Evolutionary conservation across 64 coral and sea anemone genomes (phyloP).

Genomic region (Dendronephthya gigantea): DNA sequence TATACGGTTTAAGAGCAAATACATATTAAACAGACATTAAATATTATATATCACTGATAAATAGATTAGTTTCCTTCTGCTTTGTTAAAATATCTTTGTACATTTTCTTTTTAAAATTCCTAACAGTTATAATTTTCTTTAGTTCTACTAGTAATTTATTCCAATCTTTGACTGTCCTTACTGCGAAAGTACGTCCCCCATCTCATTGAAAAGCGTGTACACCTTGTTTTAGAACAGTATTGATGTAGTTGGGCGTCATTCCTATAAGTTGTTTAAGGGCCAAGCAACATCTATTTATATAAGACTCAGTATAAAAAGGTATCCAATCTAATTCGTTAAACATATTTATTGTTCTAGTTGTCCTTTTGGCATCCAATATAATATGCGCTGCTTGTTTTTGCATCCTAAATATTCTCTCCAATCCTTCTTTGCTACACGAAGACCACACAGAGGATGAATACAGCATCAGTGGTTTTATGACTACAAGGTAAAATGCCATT

Average conservation of each 20-base stretch:
- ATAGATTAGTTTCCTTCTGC: background rate
- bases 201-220: slow-evolving; percentile 21
- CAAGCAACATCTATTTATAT: slow-evolving; percentile 12
- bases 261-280: slow-evolving; percentile 17
- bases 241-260: slow-evolving; percentile 10
- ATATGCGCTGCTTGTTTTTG: slow-evolving; percentile 4
- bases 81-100: background rate
- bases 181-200: slow-evolving; percentile 4
- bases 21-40: background rate
- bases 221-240: slow-evolving; percentile 6
- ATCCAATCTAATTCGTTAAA: background rate
- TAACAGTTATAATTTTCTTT: background rate
- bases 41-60: background rate
- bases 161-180: slow-evolving; percentile 5
- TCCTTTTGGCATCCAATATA: slow-evolving; percentile 14
- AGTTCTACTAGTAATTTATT: background rate
- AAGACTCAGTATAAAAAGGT: slow-evolving; percentile 24
- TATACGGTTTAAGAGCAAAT: background rate
- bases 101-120: background rate
- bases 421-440: slow-evolving; percentile 3
- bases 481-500: background rate
- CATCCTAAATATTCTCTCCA: slow-evolving; percentile 19
- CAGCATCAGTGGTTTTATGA: slow-evolving; percentile 19
- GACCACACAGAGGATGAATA: slow-evolving; percentile 20
- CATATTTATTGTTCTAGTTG: slow-evolving; percentile 15